Evolutionary conservation across 2,797 vertebrate genomes (phyloP), one percentile per base, ranked within the genome.

Genomic region (Delichon dasypus): DNA sequence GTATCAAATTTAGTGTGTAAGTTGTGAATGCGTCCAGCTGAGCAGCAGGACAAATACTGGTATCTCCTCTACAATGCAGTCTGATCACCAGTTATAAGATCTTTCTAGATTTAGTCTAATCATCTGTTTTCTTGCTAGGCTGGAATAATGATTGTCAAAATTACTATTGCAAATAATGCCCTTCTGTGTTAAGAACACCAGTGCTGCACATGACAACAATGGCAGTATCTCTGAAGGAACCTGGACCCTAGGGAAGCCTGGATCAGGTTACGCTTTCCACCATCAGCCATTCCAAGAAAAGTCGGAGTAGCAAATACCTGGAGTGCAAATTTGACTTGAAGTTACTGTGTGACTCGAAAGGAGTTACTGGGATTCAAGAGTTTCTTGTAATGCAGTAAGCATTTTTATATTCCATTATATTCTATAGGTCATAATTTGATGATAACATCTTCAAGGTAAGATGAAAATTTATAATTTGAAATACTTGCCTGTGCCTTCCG

Each of bases 131-230:
- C 78, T 77, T 61, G n/a, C 22, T 60, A 65, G 40, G 6, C 42
- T 85, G 40, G 19, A 68, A 91, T 65, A 85, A 40, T 53, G 65
- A 36, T 21, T 72, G 25, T 83, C 50, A 80, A 47, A 82, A 65
- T 88, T 74, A 25, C 47, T 70, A 11, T 44, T 44, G 40, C 36
- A 71, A 79, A 45, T 67, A 57, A n/a, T 22, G 47, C n/a, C 19
- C 12, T 82, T 25, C 44, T 80, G 16, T 47, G 7, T 82, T 83
- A 61, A 50, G 64, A 90, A 64, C 54, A 74, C 36, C 53, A 40
- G 0, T 64, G 53, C 38, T 74, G 34, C 36, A 10, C 1, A 0
- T 77, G 45, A 5, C 55, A 65, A 22, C 82, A 68, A 20, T n/a
- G 36, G 20, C 48, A 62, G 48, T 44, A 45, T 10, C 67, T 74